Evolutionary conservation across 2,113 vertebrate genomes (phyloP).

Genomic region (Mungos mungo): DNA sequence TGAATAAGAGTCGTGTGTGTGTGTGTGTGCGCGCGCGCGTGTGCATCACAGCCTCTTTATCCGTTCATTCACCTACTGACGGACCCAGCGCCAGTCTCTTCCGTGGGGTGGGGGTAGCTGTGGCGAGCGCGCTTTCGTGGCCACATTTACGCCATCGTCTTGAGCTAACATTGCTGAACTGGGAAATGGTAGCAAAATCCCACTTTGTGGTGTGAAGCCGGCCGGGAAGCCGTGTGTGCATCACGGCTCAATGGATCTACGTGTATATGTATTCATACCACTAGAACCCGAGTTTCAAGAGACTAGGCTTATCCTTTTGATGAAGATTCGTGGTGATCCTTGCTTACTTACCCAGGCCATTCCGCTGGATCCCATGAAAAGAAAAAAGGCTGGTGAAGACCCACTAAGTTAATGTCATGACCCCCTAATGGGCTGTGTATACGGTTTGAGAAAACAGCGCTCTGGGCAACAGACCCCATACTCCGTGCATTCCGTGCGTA

Average conservation of each 20-base stretch:
- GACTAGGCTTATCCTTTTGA: not conserved
- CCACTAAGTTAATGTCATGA: not conserved
- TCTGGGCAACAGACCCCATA: not conserved
- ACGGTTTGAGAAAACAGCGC: not conserved
- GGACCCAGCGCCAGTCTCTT: not conserved
- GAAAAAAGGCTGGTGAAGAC: not conserved
- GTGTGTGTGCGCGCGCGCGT: not conserved
- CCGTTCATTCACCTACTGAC: not conserved
- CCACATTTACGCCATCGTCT: not conserved
- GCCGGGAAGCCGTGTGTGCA: not conserved
- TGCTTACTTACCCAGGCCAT: not conserved
- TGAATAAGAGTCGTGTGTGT: not conserved
- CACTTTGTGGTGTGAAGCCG: not conserved
- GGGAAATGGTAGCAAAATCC: not conserved
- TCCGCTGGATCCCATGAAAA: not conserved
- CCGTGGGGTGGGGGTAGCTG: not conserved
- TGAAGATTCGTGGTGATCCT: not conserved
- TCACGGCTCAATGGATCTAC: not conserved
- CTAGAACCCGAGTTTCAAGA: not conserved
- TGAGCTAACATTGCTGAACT: not conserved
- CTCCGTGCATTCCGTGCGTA: not conserved
- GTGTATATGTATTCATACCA: not conserved
- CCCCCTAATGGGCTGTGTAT: not conserved
- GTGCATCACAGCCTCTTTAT: not conserved
- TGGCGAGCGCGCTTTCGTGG: not conserved